phyloP scores from a whole-genome alignment of 2,888 invertebrate genomes.

The Cataglyphis rosenhaueri region DNA sequence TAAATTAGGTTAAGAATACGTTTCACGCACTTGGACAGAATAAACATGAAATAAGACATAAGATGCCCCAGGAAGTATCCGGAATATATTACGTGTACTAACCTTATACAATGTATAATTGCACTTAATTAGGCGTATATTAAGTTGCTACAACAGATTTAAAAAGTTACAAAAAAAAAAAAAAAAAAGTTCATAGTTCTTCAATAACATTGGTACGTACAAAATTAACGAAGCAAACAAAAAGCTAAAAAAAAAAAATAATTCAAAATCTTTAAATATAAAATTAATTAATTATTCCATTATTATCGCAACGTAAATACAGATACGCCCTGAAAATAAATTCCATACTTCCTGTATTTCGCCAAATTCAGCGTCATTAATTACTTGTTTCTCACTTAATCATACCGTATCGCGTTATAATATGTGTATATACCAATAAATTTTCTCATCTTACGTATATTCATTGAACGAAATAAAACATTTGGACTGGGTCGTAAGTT shows the following conservation, averaged over 20 bases:
- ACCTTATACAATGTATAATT: not conserved
- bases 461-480: constrained; percentile 23
- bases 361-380: constrained; percentile 32
- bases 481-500: constrained; percentile 15
- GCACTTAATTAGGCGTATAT: not conserved
- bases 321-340: constrained; percentile 15
- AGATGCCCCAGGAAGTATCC: constrained; percentile 34
- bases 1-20: constrained; percentile 31
- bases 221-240: not conserved
- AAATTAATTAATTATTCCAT: constrained; percentile 8
- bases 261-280: not conserved
- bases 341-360: constrained; percentile 43
- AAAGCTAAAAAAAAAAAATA: not conserved
- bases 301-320: constrained; percentile 7
- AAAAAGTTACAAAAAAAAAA: not conserved
- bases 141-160: not conserved
- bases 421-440: constrained; percentile 12
- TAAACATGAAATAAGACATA: constrained; percentile 18
- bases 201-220: not conserved
- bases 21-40: constrained; percentile 34
- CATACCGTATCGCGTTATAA: constrained; percentile 7
- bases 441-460: constrained; percentile 26
- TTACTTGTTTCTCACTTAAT: constrained; percentile 29
- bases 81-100: constrained; percentile 1
- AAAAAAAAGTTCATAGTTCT: not conserved